phyloP scores from a whole-genome alignment of 2,888 invertebrate genomes.

The Eupeodes luniger region DNA sequence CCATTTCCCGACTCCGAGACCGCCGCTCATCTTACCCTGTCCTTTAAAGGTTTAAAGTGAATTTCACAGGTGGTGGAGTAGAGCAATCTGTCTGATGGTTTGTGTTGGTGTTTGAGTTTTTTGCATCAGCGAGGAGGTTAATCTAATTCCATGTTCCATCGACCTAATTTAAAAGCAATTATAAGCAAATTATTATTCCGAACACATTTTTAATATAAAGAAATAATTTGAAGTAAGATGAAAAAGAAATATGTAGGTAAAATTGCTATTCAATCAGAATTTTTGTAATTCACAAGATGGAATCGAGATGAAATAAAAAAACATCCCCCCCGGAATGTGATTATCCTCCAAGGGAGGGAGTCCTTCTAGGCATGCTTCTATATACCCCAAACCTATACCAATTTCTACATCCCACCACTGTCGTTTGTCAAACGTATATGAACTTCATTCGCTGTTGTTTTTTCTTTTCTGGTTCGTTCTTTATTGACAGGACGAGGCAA shows the following conservation, averaged over 20 bases:
- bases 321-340: slow-evolving; percentile 38
- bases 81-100: background rate
- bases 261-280: slow-evolving; percentile 71
- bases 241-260: slow-evolving; percentile 15
- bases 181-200: slow-evolving; percentile 74
- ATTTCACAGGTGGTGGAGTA: slow-evolving; percentile 43
- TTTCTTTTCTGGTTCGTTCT: slow-evolving; percentile 10
- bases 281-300: slow-evolving; percentile 58
- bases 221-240: slow-evolving; percentile 31
- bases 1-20: too few relatives aligned
- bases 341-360: slow-evolving; percentile 27
- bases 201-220: slow-evolving; percentile 73
- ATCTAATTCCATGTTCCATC: slow-evolving; percentile 75
- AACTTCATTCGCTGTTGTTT: slow-evolving; percentile 42
- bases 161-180: slow-evolving; percentile 76
- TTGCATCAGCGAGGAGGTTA: slow-evolving; percentile 36
- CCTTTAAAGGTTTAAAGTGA: slow-evolving; percentile 45
- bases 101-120: background rate
- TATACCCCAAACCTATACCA: background rate
- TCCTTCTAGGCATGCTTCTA: background rate
- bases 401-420: slow-evolving; percentile 6
- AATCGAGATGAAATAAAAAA: slow-evolving; percentile 42
- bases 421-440: slow-evolving; percentile 67
- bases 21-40: background rate
- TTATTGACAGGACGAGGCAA: slow-evolving; percentile 67